Evolutionary conservation across 1,140 invertebrate genomes (phyloP).

Genomic region (Drosophila nasuta): DNA sequence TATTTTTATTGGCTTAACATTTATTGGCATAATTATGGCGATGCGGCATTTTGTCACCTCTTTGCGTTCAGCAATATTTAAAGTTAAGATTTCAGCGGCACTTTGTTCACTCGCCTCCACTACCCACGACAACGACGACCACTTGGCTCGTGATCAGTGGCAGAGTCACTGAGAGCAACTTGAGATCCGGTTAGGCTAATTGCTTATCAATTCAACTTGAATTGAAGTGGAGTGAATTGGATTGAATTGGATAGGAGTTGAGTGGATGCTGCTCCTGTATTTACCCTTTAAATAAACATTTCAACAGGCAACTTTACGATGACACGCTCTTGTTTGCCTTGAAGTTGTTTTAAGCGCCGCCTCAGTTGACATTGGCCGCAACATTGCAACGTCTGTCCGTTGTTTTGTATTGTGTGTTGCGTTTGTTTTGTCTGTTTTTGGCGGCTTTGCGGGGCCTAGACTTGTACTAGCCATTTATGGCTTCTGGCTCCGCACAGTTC

Average conservation of each 20-base stretch:
- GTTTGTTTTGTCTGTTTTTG: slow-evolving; percentile 54
- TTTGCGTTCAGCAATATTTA: slow-evolving; percentile 21
- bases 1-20: slow-evolving; percentile 33
- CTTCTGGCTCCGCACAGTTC: slow-evolving; percentile 50
- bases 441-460: slow-evolving; percentile 62
- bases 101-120: slow-evolving; percentile 3
- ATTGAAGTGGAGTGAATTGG: background rate
- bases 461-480: slow-evolving; percentile 81
- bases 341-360: slow-evolving; percentile 46
- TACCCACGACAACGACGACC: slow-evolving; percentile 5
- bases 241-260: slow-evolving; percentile 1
- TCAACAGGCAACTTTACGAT: slow-evolving; percentile 8
- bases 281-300: slow-evolving; percentile 1
- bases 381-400: slow-evolving; percentile 68
- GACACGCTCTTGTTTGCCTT: slow-evolving; percentile 18
- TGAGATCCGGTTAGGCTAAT: slow-evolving; percentile 60
- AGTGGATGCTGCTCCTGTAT: slow-evolving; percentile 29
- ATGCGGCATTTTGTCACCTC: slow-evolving; percentile 65
- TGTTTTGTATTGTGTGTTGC: background rate
- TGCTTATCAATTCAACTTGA: slow-evolving; percentile 47
- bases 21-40: slow-evolving; percentile 73
- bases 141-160: background rate
- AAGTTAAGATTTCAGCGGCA: slow-evolving; percentile 33
- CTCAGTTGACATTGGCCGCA: slow-evolving; percentile 69
- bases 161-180: slow-evolving; percentile 6